phyloP scores from a whole-genome alignment of 2,797 vertebrate species.

The Coilia nasus region DNA sequence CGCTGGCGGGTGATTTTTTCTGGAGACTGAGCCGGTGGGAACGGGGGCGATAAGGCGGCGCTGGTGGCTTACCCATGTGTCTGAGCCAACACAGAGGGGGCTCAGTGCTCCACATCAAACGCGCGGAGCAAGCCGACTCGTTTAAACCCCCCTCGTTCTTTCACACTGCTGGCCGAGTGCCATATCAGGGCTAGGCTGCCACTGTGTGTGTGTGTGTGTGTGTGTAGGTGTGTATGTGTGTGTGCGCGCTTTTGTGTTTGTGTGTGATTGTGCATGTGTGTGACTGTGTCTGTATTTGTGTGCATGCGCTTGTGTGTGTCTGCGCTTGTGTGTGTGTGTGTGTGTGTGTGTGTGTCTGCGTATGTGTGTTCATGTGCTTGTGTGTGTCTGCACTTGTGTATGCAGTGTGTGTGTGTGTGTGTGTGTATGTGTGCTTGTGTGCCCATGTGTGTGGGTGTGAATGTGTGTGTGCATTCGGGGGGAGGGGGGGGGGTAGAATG shows the following conservation, averaged over 20 bases:
- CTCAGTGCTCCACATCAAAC: constrained; percentile 76
- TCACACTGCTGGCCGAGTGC: background rate
- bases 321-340: too few relatives aligned
- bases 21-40: background rate
- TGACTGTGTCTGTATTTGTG: too few relatives aligned
- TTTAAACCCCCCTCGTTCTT: constrained; percentile 56
- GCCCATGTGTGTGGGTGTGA: too few relatives aligned
- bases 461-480: background rate
- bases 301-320: too few relatives aligned
- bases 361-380: too few relatives aligned
- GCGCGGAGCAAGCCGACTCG: constrained; percentile 65
- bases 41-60: background rate
- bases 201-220: too few relatives aligned
- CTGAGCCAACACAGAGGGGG: constrained; percentile 50
- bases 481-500: too few relatives aligned
- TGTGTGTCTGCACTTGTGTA: too few relatives aligned
- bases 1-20: background rate
- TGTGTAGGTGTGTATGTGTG: too few relatives aligned
- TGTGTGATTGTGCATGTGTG: too few relatives aligned
- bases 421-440: constrained; percentile 52
- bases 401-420: constrained; percentile 31
- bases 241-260: too few relatives aligned
- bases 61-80: constrained; percentile 7
- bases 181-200: background rate
- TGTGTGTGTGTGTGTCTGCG: too few relatives aligned